phyloP scores from a whole-genome alignment of 2,113 vertebrate genomes.

The Aramus guarauna region DNA sequence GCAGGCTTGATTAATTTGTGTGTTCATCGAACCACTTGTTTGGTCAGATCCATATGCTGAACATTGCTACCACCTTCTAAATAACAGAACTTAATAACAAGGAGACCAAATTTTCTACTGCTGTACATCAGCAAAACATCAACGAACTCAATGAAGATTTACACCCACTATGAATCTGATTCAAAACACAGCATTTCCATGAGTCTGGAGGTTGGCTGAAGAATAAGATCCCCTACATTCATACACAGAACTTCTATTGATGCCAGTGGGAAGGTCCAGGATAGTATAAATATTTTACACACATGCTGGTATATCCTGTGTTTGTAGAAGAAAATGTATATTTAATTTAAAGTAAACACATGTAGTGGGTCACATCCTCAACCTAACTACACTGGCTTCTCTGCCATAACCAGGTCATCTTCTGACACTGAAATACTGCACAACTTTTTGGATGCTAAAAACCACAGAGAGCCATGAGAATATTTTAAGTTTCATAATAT shows the following conservation, averaged over 20 bases:
- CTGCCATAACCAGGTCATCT: background rate
- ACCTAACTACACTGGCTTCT: background rate
- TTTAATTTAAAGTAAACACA: constrained; percentile 40
- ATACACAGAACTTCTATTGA: background rate
- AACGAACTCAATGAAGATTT: background rate
- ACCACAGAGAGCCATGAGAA: background rate
- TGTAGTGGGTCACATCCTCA: constrained; percentile 30
- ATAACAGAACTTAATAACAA: background rate
- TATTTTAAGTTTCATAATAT: background rate
- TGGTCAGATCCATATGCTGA: background rate
- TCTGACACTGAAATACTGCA: background rate
- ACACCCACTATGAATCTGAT: background rate
- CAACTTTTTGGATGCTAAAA: background rate
- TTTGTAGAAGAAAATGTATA: constrained; percentile 30
- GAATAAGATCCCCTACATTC: background rate
- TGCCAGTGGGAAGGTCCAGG: background rate
- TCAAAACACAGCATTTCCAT: background rate
- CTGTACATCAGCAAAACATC: background rate
- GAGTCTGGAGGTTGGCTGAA: background rate
- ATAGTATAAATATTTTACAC: constrained; percentile 34
- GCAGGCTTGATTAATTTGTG: background rate
- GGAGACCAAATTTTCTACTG: background rate
- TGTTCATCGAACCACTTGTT: background rate
- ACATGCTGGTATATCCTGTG: background rate
- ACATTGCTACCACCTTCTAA: background rate